Evolutionary conservation across 2,888 invertebrate species (phyloP).

Genomic region (Plebejus argus): DNA sequence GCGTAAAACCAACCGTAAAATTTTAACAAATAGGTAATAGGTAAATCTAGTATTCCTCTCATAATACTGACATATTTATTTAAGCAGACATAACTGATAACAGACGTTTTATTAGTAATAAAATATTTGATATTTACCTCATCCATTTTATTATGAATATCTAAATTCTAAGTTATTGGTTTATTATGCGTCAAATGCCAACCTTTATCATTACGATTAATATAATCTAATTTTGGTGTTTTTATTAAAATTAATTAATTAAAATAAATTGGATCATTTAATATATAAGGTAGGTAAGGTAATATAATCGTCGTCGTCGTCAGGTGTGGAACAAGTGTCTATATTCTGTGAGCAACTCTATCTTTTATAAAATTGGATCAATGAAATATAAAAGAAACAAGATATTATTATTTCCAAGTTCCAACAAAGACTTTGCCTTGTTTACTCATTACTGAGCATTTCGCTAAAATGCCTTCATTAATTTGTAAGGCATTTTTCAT

Average conservation of each 20-base stretch:
- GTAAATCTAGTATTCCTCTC: not conserved
- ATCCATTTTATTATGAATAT: not conserved
- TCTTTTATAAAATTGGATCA: too few species aligned
- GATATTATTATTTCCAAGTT: too few species aligned
- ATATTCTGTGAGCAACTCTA: too few species aligned
- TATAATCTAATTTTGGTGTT: not conserved
- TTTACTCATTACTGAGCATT: too few species aligned
- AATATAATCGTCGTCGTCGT: too few species aligned
- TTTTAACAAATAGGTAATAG: not conserved
- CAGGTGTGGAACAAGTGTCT: too few species aligned
- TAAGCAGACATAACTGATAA: not conserved
- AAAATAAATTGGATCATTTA: conserved; percentile 3
- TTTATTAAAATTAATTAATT: not conserved
- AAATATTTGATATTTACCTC: not conserved
- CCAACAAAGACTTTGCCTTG: too few species aligned
- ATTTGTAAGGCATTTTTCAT: too few species aligned
- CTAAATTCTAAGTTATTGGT: not conserved
- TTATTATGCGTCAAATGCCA: not conserved
- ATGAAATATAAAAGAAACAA: too few species aligned
- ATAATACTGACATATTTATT: not conserved
- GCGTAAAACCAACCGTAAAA: not conserved
- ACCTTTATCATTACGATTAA: not conserved
- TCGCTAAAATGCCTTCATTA: too few species aligned
- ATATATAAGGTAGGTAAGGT: too few species aligned
- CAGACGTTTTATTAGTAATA: not conserved